A percentile compares a stretch with the other conserved stretches of the same genome.
Evolutionary conservation across 2,113 vertebrate species (phyloP).

Genomic region (Columbina picui): DNA sequence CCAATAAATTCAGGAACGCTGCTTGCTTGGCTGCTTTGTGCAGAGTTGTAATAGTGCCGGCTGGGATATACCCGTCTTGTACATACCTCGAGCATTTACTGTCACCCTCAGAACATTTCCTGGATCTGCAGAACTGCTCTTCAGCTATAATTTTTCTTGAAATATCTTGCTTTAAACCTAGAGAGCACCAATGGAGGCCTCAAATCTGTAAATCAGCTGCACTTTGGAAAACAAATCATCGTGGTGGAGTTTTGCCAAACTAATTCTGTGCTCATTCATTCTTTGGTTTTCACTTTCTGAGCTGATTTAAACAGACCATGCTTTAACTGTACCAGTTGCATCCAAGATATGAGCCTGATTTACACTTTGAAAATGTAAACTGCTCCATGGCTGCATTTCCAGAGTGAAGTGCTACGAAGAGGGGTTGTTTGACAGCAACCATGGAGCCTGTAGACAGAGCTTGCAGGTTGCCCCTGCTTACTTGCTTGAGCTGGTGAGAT

Average conservation of each 20-base stretch:
- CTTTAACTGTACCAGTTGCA: constrained; percentile 25
- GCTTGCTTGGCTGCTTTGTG: background rate
- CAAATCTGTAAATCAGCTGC: constrained; percentile 50
- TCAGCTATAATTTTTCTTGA: constrained; percentile 59
- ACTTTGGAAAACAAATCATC: constrained; percentile 46
- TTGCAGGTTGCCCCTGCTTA: background rate
- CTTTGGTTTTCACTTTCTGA: constrained; percentile 51
- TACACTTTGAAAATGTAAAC: background rate
- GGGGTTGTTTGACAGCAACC: rapidly evolving
- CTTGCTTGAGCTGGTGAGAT: background rate
- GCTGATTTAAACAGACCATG: constrained; percentile 29
- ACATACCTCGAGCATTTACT: background rate
- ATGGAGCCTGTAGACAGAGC: background rate
- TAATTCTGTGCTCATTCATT: constrained; percentile 45
- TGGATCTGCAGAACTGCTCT: constrained; percentile 19
- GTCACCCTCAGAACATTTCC: constrained; percentile 42
- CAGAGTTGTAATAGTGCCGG: background rate
- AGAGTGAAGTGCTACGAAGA: background rate
- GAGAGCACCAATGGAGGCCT: background rate
- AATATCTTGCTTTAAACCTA: constrained; percentile 45
- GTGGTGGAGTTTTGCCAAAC: constrained; percentile 27
- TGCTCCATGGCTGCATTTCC: background rate
- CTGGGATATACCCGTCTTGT: background rate
- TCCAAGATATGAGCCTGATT: constrained; percentile 29
- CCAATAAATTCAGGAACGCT: background rate